Base-by-base conservation (phyloP, 2,888 invertebrate genomes). In the Pachycephus smyrnensis region DNA sequence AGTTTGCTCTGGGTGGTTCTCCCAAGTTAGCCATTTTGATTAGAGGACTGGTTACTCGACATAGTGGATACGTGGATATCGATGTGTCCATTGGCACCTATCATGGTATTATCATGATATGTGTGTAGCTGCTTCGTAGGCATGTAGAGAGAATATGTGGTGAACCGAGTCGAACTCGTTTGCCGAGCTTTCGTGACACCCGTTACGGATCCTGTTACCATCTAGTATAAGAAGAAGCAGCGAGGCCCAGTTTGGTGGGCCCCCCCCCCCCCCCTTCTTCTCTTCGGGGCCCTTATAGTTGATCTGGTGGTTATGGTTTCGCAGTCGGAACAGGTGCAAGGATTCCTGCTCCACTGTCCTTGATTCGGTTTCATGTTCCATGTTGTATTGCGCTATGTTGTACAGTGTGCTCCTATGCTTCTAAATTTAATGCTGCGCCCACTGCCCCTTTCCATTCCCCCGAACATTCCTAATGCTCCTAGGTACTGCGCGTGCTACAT, bases 141-240 rank as follows among this genome's bases (percentile, higher is more conserved):
- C 35, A 35, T 9, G 35, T 9, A 35, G 35, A 35, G 35, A 1
- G 35, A 35, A 35, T 35, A 35, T 4, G 36, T 35, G 55, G 23
- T 55, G 9, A 55, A 55, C 23, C 55, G 55, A 55, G 23, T 55
- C 55, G 23, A 55, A 23, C 55, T 55, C 23, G 23, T 55, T 55
- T 23, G 9, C 55, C 9, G 55, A 23, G 55, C 23, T 55, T 55
- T 55, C 23, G 9, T 2, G 55, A 55, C 80, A 75, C 78, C 86
- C 86, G 86, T 86, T 86, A 86, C 80, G 79, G 80, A 82, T 84
- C 83, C 86, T 84, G 86, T 86, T 86, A 83, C 75, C 74, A 77
- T 40, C 68, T 75, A 32, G 76, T 80, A n/a, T n/a, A 84, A 83
- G 83, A 84, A 85, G 55, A 69, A 68, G 9, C 35, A 55, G 55